Conservation (phyloP, 1,140 invertebrate genomes). For the Achatina immaculata region DNA sequence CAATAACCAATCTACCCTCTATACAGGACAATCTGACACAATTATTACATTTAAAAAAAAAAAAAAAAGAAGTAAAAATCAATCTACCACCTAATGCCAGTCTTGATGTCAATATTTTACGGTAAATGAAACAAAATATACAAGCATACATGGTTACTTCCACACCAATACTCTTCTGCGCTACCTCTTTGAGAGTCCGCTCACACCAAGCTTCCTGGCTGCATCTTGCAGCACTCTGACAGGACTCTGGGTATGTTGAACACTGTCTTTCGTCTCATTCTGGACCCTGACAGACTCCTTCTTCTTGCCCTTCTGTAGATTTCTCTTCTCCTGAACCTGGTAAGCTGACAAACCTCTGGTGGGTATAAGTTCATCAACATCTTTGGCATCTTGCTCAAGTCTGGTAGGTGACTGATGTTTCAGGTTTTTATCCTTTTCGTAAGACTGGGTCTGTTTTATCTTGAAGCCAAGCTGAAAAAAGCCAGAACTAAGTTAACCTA, state of each 20-base stretch:
- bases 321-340: conserved; percentile 73
- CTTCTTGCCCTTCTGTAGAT: conserved; percentile 50
- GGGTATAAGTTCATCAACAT: conserved; percentile 52
- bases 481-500: no score
- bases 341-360: conserved; percentile 72
- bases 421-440: not conserved
- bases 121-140: no score
- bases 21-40: no score
- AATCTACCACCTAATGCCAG: no score
- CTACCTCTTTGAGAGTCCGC: conserved; percentile 66
- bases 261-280: conserved; percentile 31
- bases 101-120: no score
- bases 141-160: no score
- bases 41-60: no score
- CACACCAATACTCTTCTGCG: no score
- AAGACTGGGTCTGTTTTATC: not conserved
- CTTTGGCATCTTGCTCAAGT: not conserved
- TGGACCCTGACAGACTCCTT: conserved; percentile 39
- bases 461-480: conserved; percentile 22
- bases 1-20: no score
- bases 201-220: conserved; percentile 71
- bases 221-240: conserved; percentile 76
- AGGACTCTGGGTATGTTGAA: conserved; percentile 63
- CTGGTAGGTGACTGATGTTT: conserved; percentile 55
- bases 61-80: no score